These are phyloP conservation scores for Aulostomus chinensis DNA, from an alignment of 2,797 vertebrate species.

Conservation along the genomic window DNA sequence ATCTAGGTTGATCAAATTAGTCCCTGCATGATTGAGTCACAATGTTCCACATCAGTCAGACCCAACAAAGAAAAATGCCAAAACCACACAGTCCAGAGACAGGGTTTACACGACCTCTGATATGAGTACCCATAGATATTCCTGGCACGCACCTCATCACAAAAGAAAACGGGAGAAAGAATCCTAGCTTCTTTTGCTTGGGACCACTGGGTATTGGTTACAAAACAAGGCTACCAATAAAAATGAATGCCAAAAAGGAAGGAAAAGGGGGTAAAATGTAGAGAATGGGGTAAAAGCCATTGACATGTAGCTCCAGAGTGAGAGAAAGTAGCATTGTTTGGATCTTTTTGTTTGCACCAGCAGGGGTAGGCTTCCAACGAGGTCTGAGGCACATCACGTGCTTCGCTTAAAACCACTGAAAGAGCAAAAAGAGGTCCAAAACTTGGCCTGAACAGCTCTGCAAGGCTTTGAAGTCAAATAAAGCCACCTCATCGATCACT, in stretches of 20 bases:
- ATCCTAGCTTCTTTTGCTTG: conserved; percentile 51
- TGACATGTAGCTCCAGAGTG: conserved; percentile 68
- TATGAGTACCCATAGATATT: conserved; percentile 86
- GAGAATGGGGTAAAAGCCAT: conserved; percentile 77
- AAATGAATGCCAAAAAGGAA: conserved; percentile 78
- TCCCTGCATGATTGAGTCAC: conserved; percentile 83
- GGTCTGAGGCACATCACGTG: conserved; percentile 81
- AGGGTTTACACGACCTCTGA: conserved; percentile 83
- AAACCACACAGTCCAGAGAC: conserved; percentile 72
- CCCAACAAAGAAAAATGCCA: conserved; percentile 81
- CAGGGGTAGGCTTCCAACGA: conserved; percentile 79
- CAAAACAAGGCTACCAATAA: conserved; percentile 77
- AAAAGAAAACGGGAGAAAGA: conserved; percentile 65
- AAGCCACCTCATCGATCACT: conserved; percentile 96
- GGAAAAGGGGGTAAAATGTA: conserved; percentile 76
- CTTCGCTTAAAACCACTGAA: conserved; percentile 65
- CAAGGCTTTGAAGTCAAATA: conserved; percentile 89
- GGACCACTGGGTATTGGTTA: conserved; percentile 67
- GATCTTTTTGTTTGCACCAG: conserved; percentile 75
- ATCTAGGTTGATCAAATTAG: conserved; percentile 82
- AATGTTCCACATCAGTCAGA: conserved; percentile 87
- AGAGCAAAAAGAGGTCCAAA: conserved; percentile 60
- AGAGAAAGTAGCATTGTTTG: conserved; percentile 89
- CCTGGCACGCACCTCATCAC: conserved; percentile 72
- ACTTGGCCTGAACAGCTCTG: conserved; percentile 51